These are phyloP conservation scores for Parauchenoglanis ngamensis DNA, from an alignment of 2,797 vertebrate genomes.

Conservation along the genomic window DNA sequence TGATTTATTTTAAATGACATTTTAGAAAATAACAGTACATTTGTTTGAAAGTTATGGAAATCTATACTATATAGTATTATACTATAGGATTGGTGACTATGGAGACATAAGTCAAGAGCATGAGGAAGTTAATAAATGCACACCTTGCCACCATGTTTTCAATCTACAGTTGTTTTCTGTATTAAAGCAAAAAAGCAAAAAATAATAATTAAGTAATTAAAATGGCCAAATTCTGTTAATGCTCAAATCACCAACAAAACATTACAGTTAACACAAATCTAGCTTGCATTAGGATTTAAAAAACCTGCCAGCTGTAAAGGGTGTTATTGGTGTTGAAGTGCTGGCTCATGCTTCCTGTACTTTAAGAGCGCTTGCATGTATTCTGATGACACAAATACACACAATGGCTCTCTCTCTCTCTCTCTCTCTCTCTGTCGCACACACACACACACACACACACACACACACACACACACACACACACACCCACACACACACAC, in stretches of 20 bases:
- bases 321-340: background rate
- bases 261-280: background rate
- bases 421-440: too few relatives aligned
- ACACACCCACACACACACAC: background rate
- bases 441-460: background rate
- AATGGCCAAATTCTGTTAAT: background rate
- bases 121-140: background rate
- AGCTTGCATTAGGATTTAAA: background rate
- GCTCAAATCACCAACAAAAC: background rate
- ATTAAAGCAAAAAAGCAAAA: background rate
- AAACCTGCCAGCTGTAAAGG: background rate
- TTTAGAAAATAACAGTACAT: background rate
- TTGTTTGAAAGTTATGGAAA: background rate
- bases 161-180: background rate
- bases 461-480: background rate
- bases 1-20: too few relatives aligned
- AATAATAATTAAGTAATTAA: background rate
- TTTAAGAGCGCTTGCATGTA: background rate
- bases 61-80: background rate
- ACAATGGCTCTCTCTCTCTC: background rate
- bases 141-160: background rate
- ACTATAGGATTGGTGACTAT: background rate
- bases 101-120: background rate
- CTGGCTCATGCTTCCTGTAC: conserved; percentile 5
- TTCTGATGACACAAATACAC: background rate